Conservation (phyloP, 2,797 vertebrate species). For the Lepidocolaptes lacrymiger region DNA sequence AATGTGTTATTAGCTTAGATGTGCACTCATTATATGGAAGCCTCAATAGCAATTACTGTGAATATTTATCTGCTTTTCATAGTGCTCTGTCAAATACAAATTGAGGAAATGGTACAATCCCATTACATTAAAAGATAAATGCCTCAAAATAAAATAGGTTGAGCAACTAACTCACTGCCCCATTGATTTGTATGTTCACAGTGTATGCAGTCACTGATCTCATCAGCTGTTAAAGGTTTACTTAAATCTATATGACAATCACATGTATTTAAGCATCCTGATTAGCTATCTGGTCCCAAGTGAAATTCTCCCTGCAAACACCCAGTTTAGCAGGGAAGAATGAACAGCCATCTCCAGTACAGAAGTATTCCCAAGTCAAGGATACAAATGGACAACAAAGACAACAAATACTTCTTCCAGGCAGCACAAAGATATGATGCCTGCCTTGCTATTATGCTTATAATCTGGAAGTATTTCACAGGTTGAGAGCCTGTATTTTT, state of each 20-base stretch:
- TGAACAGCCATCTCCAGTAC: background rate
- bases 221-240: background rate
- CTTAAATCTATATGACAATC: background rate
- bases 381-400: background rate
- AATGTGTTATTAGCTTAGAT: constrained; percentile 18
- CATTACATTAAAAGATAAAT: constrained; percentile 31
- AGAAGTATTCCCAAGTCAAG: background rate
- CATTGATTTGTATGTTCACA: background rate
- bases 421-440: background rate
- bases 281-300: background rate
- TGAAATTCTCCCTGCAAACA: background rate
- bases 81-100: constrained; percentile 8
- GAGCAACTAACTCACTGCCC: background rate
- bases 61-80: constrained; percentile 38
- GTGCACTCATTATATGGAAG: constrained; percentile 7
- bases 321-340: background rate
- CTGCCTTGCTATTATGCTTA: background rate
- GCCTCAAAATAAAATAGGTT: background rate
- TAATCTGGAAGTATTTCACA: background rate
- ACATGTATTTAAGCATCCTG: background rate
- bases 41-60: constrained; percentile 11
- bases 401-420: background rate
- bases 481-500: background rate
- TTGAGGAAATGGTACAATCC: background rate
- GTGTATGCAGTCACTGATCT: background rate